Conservation (phyloP, 2,888 invertebrate genomes). For the Ptychoptera albimana region DNA sequence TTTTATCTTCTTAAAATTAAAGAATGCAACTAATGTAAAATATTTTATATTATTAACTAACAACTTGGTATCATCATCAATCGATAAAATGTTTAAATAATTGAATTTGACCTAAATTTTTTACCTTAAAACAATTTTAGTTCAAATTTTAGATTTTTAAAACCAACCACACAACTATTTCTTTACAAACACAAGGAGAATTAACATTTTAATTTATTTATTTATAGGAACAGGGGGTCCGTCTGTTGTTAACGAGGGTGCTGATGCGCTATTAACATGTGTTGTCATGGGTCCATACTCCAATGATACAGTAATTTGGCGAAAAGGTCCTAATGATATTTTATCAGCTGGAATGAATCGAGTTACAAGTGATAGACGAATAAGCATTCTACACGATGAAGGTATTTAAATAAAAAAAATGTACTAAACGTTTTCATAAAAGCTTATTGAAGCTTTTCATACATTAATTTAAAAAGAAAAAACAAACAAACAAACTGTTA, state of each 20-base stretch:
- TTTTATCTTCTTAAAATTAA: no score
- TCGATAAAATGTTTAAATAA: no score
- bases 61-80: no score
- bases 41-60: no score
- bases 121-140: no score
- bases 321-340: slow-evolving; percentile 49
- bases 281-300: slow-evolving; percentile 45
- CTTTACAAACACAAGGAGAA: no score
- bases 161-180: no score
- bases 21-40: no score
- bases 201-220: not conserved
- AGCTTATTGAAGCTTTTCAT: not conserved
- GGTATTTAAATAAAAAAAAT: slow-evolving; percentile 33
- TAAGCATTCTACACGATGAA: slow-evolving; percentile 60
- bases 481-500: no score
- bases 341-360: slow-evolving; percentile 60
- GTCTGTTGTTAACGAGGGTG: slow-evolving; percentile 43
- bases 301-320: slow-evolving; percentile 61
- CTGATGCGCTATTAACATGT: slow-evolving; percentile 67
- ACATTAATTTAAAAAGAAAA: no score
- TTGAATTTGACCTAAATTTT: no score
- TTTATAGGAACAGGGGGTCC: slow-evolving; percentile 27
- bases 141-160: no score
- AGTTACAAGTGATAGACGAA: slow-evolving; percentile 57
- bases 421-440: slow-evolving; percentile 1